A percentile compares a stretch with the other conserved stretches of the same genome.
phyloP scores from a whole-genome alignment of 2,113 vertebrate genomes.

The Paracanthobrama guichenoti region DNA sequence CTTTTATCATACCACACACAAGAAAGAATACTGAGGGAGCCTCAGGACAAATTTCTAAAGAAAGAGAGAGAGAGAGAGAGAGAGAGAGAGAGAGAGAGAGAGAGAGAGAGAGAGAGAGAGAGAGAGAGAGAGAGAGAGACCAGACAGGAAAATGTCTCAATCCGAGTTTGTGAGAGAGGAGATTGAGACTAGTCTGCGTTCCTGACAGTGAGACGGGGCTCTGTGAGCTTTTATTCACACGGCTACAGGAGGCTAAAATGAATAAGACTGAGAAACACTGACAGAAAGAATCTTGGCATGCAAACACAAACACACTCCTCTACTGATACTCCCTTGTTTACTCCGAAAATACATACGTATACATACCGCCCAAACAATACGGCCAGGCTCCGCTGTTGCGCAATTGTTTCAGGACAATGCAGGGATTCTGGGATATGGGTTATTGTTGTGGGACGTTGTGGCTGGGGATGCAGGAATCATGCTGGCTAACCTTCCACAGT shows the following conservation, averaged over 20 bases:
- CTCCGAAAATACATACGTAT: slow-evolving; percentile 58
- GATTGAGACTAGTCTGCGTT: slow-evolving; percentile 26
- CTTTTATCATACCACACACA: too few species aligned
- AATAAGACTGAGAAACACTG: not conserved
- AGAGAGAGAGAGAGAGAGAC: not conserved
- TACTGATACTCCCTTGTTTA: slow-evolving; percentile 59
- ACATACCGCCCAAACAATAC: slow-evolving; percentile 49
- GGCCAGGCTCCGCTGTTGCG: not conserved
- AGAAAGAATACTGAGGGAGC: not conserved
- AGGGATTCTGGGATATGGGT: slow-evolving; percentile 58
- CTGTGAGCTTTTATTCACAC: slow-evolving; percentile 46
- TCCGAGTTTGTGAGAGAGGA: slow-evolving; percentile 47
- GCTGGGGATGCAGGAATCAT: slow-evolving; percentile 41
- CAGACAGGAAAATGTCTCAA: slow-evolving; percentile 56
- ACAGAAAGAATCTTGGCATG: slow-evolving; percentile 32
- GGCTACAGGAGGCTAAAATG: slow-evolving; percentile 13
- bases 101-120: not conserved
- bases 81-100: too few species aligned
- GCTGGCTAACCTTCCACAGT: slow-evolving; percentile 23
- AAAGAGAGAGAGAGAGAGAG: too few species aligned
- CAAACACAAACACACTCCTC: not conserved
- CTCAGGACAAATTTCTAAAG: not conserved
- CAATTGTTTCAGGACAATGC: slow-evolving; percentile 72
- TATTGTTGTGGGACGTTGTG: slow-evolving; percentile 61
- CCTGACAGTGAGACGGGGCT: slow-evolving; percentile 12